Evolutionary conservation across 2,113 vertebrate species (phyloP).

Genomic region (Gulo gulo): DNA sequence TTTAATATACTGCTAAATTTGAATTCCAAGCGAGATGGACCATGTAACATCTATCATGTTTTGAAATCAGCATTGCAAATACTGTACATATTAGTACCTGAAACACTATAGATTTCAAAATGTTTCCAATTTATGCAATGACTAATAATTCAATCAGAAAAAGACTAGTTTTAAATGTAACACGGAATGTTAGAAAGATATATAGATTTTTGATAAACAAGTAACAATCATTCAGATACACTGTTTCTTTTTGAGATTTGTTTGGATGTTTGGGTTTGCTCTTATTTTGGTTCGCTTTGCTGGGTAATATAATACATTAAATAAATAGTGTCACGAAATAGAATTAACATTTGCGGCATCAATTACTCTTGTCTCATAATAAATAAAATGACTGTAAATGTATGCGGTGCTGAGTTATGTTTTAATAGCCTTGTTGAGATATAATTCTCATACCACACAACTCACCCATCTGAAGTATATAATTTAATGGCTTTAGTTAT

Average conservation of each 20-base stretch:
- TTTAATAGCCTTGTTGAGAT: not conserved
- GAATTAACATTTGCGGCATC: not conserved
- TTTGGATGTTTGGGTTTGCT: not conserved
- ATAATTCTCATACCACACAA: not conserved
- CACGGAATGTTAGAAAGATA: not conserved
- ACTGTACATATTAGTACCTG: not conserved
- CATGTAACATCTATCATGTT: not conserved
- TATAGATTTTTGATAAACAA: not conserved
- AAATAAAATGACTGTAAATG: slow-evolving; percentile 36
- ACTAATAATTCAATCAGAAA: not conserved
- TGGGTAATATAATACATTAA: not conserved
- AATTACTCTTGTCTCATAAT: not conserved
- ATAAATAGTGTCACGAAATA: not conserved
- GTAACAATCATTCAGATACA: not conserved
- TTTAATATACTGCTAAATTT: not conserved
- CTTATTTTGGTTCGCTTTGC: not conserved
- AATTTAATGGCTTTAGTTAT: not conserved
- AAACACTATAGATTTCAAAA: not conserved
- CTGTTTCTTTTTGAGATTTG: not conserved
- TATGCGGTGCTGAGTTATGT: not conserved
- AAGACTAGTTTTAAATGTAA: not conserved
- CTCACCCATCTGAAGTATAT: not conserved
- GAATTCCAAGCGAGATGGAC: not conserved
- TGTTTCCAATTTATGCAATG: not conserved
- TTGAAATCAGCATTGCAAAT: not conserved